Evolutionary conservation across 1,140 invertebrate genomes (phyloP).

Genomic region (Caenorhabditis tropicalis): DNA sequence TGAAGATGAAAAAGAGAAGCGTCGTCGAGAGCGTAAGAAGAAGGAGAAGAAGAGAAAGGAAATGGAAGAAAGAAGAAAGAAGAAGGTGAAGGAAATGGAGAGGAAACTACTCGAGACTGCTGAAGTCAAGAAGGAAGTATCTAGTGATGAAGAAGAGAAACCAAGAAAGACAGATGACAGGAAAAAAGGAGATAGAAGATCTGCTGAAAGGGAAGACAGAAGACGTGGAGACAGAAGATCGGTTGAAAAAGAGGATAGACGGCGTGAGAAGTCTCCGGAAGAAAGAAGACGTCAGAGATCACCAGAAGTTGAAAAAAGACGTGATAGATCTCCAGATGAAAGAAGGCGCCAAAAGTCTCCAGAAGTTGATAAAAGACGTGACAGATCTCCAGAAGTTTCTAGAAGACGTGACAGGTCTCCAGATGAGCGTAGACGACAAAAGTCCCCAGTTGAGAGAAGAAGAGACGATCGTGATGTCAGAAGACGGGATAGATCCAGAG

Average conservation of each 20-base stretch:
- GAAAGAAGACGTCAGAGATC: background rate
- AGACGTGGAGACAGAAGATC: background rate
- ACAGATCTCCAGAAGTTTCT: background rate
- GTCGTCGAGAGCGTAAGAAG: background rate
- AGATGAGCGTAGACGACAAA: background rate
- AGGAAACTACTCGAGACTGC: background rate
- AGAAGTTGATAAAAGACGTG: background rate
- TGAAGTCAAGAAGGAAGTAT: conserved; percentile 1
- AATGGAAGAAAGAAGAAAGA: background rate
- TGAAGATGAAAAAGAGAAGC: conserved; percentile 1
- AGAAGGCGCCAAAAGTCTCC: background rate
- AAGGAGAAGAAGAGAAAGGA: conserved; percentile 7
- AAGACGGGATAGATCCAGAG: background rate
- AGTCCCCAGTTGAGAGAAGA: too few species aligned
- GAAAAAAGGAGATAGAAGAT: background rate
- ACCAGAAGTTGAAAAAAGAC: background rate
- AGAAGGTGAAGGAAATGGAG: background rate
- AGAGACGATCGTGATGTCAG: background rate
- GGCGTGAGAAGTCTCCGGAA: background rate
- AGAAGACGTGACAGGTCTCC: background rate
- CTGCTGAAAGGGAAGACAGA: background rate
- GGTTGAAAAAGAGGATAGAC: background rate
- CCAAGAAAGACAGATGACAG: background rate
- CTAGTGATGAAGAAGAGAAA: background rate
- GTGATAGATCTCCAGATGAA: background rate